phyloP scores from a whole-genome alignment of 2,113 vertebrate species.

The Anoplopoma fimbria region DNA sequence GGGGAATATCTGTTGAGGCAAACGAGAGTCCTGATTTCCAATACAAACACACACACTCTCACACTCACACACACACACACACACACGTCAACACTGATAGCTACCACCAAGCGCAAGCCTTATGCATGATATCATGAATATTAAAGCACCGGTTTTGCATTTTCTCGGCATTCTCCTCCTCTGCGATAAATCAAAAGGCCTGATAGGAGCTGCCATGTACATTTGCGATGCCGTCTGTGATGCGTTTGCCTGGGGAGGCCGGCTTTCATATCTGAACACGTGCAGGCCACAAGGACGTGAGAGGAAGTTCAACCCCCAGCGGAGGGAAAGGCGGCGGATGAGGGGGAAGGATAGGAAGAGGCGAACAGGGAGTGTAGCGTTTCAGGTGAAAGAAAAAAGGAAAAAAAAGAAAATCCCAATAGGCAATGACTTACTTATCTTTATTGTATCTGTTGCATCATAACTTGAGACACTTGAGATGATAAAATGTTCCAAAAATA shows the following conservation, averaged over 20 bases:
- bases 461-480: slow-evolving; percentile 6
- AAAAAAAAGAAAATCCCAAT: background rate
- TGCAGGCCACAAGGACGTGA: slow-evolving; percentile 52
- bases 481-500: slow-evolving; percentile 35
- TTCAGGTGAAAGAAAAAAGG: slow-evolving; percentile 1
- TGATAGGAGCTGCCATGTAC: slow-evolving; percentile 69
- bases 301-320: slow-evolving; percentile 65
- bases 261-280: slow-evolving; percentile 59
- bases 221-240: slow-evolving; percentile 67
- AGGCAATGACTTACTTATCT: background rate
- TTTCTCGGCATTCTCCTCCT: slow-evolving; percentile 64
- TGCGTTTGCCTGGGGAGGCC: slow-evolving; percentile 62
- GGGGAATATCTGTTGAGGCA: slow-evolving; percentile 72
- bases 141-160: slow-evolving; percentile 73
- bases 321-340: slow-evolving; percentile 44
- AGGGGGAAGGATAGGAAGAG: slow-evolving; percentile 31
- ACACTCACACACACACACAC: background rate
- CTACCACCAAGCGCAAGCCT: slow-evolving; percentile 43
- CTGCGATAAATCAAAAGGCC: slow-evolving; percentile 70
- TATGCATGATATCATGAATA: slow-evolving; percentile 72
- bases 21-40: slow-evolving; percentile 66
- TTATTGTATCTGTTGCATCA: slow-evolving; percentile 1
- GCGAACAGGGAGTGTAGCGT: slow-evolving; percentile 10
- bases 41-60: slow-evolving; percentile 46
- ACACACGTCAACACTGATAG: slow-evolving; percentile 19